Conservation (phyloP, 2,888 invertebrate genomes). For the Pseudococcus viburni region DNA sequence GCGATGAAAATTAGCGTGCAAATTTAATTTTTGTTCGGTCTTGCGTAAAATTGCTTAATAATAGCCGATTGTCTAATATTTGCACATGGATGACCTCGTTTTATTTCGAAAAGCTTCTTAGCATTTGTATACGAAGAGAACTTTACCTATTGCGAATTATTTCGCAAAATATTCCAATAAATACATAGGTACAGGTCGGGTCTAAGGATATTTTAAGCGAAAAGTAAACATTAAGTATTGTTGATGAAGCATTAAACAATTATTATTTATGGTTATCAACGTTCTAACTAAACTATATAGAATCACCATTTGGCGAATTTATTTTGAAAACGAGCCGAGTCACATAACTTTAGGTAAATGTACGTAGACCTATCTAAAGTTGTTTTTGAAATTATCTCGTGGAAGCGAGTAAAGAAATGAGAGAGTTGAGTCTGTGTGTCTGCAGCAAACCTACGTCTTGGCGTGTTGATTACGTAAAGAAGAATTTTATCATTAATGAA, state of each 20-base stretch:
- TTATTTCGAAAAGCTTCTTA: slow-evolving; percentile 14
- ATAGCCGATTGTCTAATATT: slow-evolving; percentile 28
- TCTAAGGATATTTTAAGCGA: neutral
- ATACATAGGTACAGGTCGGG: neutral
- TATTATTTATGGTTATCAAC: slow-evolving; percentile 25
- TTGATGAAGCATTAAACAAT: slow-evolving; percentile 27
- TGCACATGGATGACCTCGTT: neutral
- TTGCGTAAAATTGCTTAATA: slow-evolving; percentile 36
- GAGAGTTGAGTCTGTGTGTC: neutral
- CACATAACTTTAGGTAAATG: neutral
- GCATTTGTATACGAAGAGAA: neutral
- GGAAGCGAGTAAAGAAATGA: neutral
- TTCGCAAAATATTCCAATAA: neutral
- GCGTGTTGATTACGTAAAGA: slow-evolving; percentile 28
- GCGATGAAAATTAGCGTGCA: slow-evolving; percentile 4
- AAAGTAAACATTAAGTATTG: slow-evolving; percentile 34
- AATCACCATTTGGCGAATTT: neutral
- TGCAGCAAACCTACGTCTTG: neutral
- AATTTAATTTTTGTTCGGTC: slow-evolving; percentile 46
- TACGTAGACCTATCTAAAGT: neutral
- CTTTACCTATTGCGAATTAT: neutral
- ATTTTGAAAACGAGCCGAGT: neutral
- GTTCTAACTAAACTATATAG: neutral
- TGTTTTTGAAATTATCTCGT: slow-evolving; percentile 14
- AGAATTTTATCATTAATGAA: slow-evolving; percentile 39